These are phyloP conservation scores for Pristionchus arcanus DNA, from an alignment of 2,888 invertebrate species.

Conservation along the genomic window DNA sequence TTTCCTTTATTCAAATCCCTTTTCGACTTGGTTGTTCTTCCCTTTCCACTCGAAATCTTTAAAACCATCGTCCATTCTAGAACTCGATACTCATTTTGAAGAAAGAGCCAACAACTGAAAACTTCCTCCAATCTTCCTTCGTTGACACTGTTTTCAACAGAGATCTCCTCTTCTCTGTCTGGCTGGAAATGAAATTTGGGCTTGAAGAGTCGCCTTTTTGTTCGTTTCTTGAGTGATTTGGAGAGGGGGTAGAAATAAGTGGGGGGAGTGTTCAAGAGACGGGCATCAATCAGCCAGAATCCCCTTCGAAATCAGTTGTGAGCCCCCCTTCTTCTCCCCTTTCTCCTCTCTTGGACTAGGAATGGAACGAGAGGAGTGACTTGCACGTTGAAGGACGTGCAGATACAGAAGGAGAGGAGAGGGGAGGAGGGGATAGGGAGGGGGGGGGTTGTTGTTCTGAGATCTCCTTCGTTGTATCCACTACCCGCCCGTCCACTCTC, in stretches of 20 bases:
- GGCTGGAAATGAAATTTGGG: neutral
- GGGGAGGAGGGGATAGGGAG: neutral
- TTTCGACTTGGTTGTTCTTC: neutral
- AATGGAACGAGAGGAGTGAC: neutral
- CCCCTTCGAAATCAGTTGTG: conserved; percentile 29
- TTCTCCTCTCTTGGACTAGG: neutral
- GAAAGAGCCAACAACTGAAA: neutral
- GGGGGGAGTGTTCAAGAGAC: conserved; percentile 17
- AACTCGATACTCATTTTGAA: neutral
- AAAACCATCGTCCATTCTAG: neutral
- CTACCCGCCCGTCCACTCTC: neutral
- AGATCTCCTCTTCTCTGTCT: neutral
- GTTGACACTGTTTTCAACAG: neutral
- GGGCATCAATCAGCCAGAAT: conserved; percentile 1
- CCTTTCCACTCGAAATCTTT: neutral
- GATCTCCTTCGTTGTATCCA: neutral
- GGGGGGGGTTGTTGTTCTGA: neutral
- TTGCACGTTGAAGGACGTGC: conserved; percentile 20
- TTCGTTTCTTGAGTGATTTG: conserved; percentile 11
- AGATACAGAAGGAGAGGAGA: neutral
- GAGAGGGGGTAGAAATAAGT: conserved; percentile 6
- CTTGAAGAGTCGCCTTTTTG: conserved; percentile 9
- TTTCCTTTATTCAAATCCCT: neutral
- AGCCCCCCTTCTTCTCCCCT: conserved; percentile 2
- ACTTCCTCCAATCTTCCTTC: neutral